A percentile compares a stretch with the other conserved stretches of the same genome.
Evolutionary conservation across 2,113 vertebrate genomes (phyloP).

Genomic region (Heliornis fulica): DNA sequence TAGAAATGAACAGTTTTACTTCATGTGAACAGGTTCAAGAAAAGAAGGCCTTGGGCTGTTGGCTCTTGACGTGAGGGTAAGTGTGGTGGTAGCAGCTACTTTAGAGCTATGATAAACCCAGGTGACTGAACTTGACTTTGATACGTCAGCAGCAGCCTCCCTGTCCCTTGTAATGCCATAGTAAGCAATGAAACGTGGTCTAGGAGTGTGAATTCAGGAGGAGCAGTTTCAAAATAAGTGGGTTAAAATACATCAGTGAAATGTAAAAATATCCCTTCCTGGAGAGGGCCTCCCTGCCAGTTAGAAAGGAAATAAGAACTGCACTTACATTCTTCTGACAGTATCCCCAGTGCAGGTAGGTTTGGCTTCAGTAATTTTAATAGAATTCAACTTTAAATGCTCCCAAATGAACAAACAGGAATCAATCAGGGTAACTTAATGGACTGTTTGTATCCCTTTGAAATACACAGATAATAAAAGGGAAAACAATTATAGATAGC

Average conservation of each 20-base stretch:
- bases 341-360: neutral
- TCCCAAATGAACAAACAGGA: neutral
- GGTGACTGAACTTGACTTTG: neutral
- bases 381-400: neutral
- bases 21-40: rapidly evolving
- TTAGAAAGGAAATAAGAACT: neutral
- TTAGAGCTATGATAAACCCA: neutral
- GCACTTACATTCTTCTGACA: neutral
- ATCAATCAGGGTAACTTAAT: neutral
- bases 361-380: neutral
- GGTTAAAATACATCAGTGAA: neutral
- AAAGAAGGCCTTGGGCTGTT: neutral
- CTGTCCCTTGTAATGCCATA: neutral
- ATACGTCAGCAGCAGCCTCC: rapidly evolving
- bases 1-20: neutral
- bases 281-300: neutral
- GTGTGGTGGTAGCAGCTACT: neutral
- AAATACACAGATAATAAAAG: neutral
- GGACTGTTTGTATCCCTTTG: neutral
- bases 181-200: neutral
- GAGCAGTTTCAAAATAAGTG: neutral
- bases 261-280: neutral
- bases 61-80: neutral
- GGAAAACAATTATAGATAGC: neutral
- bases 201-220: neutral